phyloP scores from a whole-genome alignment of 2,888 invertebrate species.

The Meghimatium bilineatum region DNA sequence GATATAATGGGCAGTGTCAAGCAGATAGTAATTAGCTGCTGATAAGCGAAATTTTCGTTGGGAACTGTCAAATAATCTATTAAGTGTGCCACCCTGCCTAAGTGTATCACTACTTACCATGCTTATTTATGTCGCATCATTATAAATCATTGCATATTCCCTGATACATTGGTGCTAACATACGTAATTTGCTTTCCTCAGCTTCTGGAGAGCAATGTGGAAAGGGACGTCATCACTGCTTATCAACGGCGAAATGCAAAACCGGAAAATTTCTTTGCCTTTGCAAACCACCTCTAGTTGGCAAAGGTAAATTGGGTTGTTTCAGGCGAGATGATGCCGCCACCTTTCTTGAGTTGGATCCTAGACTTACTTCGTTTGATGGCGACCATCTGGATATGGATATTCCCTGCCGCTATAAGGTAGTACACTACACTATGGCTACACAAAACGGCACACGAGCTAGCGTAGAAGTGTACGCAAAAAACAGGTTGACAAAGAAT shows the following conservation, averaged over 20 bases:
- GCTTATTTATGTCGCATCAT: too few relatives aligned
- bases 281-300: not conserved
- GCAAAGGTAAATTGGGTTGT: slow-evolving; percentile 23
- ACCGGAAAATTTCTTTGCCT: not conserved
- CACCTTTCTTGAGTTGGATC: not conserved
- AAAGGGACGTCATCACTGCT: not conserved
- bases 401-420: slow-evolving; percentile 27
- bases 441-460: not conserved
- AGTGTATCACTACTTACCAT: too few relatives aligned
- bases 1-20: too few relatives aligned
- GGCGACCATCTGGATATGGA: not conserved
- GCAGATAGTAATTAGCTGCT: too few relatives aligned
- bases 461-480: slow-evolving; percentile 22
- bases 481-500: not conserved
- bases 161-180: too few relatives aligned
- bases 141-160: too few relatives aligned
- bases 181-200: not conserved
- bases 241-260: not conserved
- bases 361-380: not conserved
- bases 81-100: too few relatives aligned
- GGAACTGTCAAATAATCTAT: too few relatives aligned
- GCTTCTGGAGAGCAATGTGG: slow-evolving; percentile 12
- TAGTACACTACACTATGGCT: not conserved
- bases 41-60: too few relatives aligned
- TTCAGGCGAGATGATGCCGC: not conserved